Conservation (phyloP, 2,888 invertebrate species). For the Metacarcinus magister region DNA sequence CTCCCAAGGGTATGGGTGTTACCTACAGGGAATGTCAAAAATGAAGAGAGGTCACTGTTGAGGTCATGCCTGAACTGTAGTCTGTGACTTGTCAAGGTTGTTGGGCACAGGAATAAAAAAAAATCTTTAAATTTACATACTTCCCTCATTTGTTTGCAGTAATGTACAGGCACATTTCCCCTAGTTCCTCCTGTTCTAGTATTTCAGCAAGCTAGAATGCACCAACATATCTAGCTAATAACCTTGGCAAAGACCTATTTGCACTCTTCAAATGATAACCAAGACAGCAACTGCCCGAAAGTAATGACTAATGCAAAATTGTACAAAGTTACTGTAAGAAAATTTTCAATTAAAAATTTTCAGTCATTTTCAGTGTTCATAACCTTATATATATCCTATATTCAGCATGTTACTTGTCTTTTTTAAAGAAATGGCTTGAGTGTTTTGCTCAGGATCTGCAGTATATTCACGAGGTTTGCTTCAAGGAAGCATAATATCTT, state of each 20-base stretch:
- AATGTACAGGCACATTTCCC: conserved; percentile 78
- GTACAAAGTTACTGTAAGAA: conserved; percentile 80
- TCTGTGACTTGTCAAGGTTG: conserved; percentile 63
- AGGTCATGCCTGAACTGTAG: conserved; percentile 75
- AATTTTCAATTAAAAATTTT: conserved; percentile 66
- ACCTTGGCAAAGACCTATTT: conserved; percentile 79
- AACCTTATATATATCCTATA: conserved; percentile 68
- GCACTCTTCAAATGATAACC: conserved; percentile 78
- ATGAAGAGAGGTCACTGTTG: conserved; percentile 75
- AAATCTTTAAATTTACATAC: conserved; percentile 74
- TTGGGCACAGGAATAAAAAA: conserved; percentile 70
- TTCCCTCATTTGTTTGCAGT: conserved; percentile 71
- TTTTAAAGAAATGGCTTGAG: conserved; percentile 77
- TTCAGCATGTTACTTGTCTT: conserved; percentile 74
- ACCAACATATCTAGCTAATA: conserved; percentile 79
- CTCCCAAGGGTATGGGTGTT: conserved; percentile 70
- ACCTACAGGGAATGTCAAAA: conserved; percentile 78
- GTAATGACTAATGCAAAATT: conserved; percentile 79
- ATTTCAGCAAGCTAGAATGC: conserved; percentile 80
- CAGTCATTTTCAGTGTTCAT: conserved; percentile 60
- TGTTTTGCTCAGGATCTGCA: conserved; percentile 76
- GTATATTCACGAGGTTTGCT: conserved; percentile 74
- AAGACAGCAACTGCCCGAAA: conserved; percentile 79
- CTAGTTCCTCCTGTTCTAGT: conserved; percentile 78
- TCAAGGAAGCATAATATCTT: conserved; percentile 81